Evolutionary conservation across 2,888 invertebrate genomes (phyloP).

Genomic region (Bibio marci): DNA sequence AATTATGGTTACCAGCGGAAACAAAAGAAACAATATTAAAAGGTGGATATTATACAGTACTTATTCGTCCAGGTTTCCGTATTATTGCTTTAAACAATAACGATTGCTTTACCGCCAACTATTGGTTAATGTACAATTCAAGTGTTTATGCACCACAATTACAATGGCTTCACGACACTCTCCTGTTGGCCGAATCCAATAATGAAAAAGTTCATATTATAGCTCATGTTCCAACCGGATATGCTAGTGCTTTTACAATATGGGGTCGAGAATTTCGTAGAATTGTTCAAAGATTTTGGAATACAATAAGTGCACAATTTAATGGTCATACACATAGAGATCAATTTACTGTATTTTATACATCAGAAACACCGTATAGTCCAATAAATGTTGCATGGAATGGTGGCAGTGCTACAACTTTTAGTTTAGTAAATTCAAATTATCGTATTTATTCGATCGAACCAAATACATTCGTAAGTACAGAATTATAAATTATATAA

Average conservation of each 20-base stretch:
- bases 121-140: slow-evolving; percentile 48
- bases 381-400: slow-evolving; percentile 59
- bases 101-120: slow-evolving; percentile 35
- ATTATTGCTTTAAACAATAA: slow-evolving; percentile 68
- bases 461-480: slow-evolving; percentile 22
- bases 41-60: slow-evolving; percentile 63
- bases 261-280: slow-evolving; percentile 49
- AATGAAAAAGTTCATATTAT: slow-evolving; percentile 61
- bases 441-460: slow-evolving; percentile 62
- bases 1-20: slow-evolving; percentile 43
- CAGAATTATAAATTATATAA: background rate
- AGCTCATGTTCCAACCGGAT: slow-evolving; percentile 58
- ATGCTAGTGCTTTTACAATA: slow-evolving; percentile 39
- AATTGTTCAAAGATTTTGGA: slow-evolving; percentile 47
- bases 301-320: slow-evolving; percentile 54
- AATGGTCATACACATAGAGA: slow-evolving; percentile 61
- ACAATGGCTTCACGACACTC: slow-evolving; percentile 51
- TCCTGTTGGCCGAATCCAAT: slow-evolving; percentile 48
- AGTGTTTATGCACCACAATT: slow-evolving; percentile 53
- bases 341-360: slow-evolving; percentile 21
- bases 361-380: slow-evolving; percentile 16
- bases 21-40: slow-evolving; percentile 39
- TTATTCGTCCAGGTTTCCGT: slow-evolving; percentile 48
- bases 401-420: slow-evolving; percentile 64
- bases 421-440: slow-evolving; percentile 57